Conservation (phyloP, 2,888 invertebrate genomes). For the Clistopyga incitator region DNA sequence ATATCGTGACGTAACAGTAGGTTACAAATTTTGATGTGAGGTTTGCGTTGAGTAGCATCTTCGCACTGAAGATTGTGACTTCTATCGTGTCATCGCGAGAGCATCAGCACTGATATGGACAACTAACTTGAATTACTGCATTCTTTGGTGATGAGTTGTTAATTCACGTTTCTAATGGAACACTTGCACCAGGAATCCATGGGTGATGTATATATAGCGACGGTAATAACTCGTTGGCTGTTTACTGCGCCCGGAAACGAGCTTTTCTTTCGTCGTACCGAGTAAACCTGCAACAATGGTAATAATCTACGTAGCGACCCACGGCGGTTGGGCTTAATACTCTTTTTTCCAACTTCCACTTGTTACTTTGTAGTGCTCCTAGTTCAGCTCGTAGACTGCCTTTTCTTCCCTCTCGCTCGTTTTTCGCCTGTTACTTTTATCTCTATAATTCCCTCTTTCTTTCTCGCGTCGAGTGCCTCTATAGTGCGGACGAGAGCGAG, state of each 20-base stretch:
- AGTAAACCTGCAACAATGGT: slow-evolving; percentile 18
- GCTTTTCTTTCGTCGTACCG: slow-evolving; percentile 40
- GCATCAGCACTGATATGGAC: not conserved
- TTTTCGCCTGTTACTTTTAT: slow-evolving; percentile 33
- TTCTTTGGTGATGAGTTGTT: slow-evolving; percentile 65
- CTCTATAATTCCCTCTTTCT: slow-evolving; percentile 43
- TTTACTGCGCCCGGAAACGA: slow-evolving; percentile 41
- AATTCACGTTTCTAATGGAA: slow-evolving; percentile 62
- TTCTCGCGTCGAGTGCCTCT: slow-evolving; percentile 3
- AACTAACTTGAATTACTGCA: slow-evolving; percentile 53
- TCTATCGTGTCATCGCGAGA: slow-evolving; percentile 3
- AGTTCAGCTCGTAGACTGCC: not conserved
- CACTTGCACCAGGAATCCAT: not conserved
- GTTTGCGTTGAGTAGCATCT: not conserved
- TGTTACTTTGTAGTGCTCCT: slow-evolving; percentile 18
- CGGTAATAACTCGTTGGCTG: slow-evolving; percentile 6
- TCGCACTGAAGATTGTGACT: not conserved
- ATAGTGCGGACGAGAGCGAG: slow-evolving; percentile 12
- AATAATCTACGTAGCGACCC: slow-evolving; percentile 30
- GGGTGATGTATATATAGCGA: not conserved
- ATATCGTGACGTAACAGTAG: too few relatives aligned
- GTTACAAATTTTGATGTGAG: too few relatives aligned
- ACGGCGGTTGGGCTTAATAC: slow-evolving; percentile 19
- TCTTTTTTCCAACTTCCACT: slow-evolving; percentile 9
- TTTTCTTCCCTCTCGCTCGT: not conserved